Evolutionary conservation across 1,140 invertebrate genomes (phyloP), one percentile per base, ranked within the genome.

Genomic region (Calosoma granatense): DNA sequence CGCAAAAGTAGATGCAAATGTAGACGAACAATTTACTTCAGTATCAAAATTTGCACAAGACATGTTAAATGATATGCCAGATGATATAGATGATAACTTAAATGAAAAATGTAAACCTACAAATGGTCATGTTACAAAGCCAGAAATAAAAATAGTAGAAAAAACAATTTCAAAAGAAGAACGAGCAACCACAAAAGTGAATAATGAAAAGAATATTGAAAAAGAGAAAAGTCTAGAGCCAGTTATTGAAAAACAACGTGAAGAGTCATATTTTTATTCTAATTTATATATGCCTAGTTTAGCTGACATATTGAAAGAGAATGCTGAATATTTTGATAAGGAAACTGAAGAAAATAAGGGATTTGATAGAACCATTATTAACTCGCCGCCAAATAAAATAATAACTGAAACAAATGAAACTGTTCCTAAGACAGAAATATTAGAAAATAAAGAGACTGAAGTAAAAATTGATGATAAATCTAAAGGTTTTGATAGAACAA

Each of bases 31-130:
- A 15, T 70, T 72, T 57, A 70, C 65, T 23, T 65, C 70, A 43
- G 53, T 70, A 17, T 57, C 58, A n/a, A 55, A 51, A 14, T 69
- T 70, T 59, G 61, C 70, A 15, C 51, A 69, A 57, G 59, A 60
- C 21, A 66, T 64, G 51, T 58, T 72, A 36, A 56, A 60, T 47
- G 67, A 70, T 57, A 53, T 66, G 22, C n/a, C 30, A 4, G 55
- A 54, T 12, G 15, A 47, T 47, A 11, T 47, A 47, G 3, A 17
- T 17, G 41, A 47, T 47, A 47, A 9, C 9, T 12, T 47, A 12
- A 47, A 47, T 47, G 59, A 30, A 22, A 58, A 69, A 15, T 54
- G 23, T 20, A 63, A 67, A 56, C 52, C 51, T 11, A 43, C 9
- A 51, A n/a, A n/a, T n/a, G 22, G 30, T 53, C 36, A 54, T 26